Conservation (phyloP, 1,140 invertebrate genomes). For the Heliconius himera region DNA sequence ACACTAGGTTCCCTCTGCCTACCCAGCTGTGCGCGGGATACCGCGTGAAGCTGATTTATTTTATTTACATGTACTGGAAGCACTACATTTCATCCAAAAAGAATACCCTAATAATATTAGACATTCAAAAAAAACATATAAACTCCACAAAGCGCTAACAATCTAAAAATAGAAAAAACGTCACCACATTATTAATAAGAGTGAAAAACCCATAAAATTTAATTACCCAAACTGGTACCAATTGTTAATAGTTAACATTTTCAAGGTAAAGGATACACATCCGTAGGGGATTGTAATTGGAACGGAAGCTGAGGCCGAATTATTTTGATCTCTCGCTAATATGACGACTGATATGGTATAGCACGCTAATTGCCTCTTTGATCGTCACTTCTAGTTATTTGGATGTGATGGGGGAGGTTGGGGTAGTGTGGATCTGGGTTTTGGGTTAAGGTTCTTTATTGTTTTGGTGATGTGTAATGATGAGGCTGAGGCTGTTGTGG, state of each 20-base stretch:
- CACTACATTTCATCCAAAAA: too few relatives aligned
- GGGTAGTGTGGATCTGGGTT: neutral
- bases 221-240: conserved; percentile 52
- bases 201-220: conserved; percentile 45
- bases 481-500: too few relatives aligned
- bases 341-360: neutral
- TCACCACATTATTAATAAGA: conserved; percentile 20
- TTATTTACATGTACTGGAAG: too few relatives aligned
- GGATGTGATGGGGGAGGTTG: neutral
- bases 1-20: too few relatives aligned
- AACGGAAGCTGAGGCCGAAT: conserved; percentile 52
- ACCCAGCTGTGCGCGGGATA: too few relatives aligned
- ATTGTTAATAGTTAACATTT: conserved; percentile 63
- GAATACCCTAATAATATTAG: too few relatives aligned
- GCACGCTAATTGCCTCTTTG: neutral
- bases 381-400: conserved; percentile 6
- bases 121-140: neutral
- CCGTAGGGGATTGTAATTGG: conserved; percentile 62
- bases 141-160: neutral
- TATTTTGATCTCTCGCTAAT: conserved; percentile 39
- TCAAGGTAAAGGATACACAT: conserved; percentile 64
- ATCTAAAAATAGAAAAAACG: neutral
- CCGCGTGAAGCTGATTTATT: too few relatives aligned
- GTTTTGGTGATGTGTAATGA: too few relatives aligned
- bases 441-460: neutral